Conservation (phyloP, 2,797 vertebrate genomes). For the Chrysocyon brachyurus region DNA sequence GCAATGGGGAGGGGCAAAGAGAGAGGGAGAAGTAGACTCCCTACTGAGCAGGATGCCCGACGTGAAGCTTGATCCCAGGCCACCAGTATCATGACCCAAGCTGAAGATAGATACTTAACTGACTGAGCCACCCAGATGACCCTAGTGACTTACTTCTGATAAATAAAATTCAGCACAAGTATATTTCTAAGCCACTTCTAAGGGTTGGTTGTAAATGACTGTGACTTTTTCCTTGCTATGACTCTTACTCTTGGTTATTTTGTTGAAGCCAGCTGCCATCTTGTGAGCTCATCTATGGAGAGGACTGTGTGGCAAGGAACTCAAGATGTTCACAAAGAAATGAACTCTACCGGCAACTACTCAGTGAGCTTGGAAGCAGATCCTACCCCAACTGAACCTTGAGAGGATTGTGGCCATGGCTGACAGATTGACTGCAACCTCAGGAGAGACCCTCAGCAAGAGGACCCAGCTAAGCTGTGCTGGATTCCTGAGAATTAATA, state of each 20-base stretch:
- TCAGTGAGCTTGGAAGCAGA: neutral
- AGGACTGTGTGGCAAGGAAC: neutral
- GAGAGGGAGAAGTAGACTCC: neutral
- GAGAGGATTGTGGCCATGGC: neutral
- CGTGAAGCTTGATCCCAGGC: neutral
- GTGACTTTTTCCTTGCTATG: neutral
- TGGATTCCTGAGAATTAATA: neutral
- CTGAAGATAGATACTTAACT: neutral
- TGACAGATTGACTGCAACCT: neutral
- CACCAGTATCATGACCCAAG: neutral
- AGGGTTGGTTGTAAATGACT: neutral
- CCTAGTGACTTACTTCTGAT: neutral
- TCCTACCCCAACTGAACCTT: neutral
- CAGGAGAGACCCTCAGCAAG: neutral
- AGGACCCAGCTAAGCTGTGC: neutral
- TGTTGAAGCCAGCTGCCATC: conserved; percentile 9
- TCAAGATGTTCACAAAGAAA: neutral
- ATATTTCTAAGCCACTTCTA: neutral
- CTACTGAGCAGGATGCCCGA: neutral
- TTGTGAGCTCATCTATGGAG: neutral
- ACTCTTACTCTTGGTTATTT: neutral
- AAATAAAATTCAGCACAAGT: neutral
- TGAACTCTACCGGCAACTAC: neutral
- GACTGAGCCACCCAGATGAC: neutral
- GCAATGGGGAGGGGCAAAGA: neutral